Evolutionary conservation across 2,888 invertebrate species (phyloP).

Genomic region (Tigriopus californicus): DNA sequence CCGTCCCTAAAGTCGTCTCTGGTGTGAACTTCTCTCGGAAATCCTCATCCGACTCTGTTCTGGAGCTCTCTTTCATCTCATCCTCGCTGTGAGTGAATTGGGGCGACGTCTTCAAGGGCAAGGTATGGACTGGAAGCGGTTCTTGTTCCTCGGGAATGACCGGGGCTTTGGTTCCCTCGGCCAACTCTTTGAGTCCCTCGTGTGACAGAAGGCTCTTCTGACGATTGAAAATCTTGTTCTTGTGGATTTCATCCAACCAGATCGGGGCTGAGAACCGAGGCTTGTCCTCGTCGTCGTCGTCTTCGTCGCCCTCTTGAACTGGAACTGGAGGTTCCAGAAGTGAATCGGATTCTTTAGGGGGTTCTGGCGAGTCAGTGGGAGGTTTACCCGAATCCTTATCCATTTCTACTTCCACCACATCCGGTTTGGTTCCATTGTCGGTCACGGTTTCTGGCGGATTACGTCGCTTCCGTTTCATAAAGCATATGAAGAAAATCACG

Average conservation of each 20-base stretch:
- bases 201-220: slow-evolving; percentile 9
- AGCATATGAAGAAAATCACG: background rate
- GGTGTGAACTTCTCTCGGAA: background rate
- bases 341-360: too few species aligned
- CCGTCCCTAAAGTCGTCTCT: too few species aligned
- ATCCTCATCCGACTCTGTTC: slow-evolving; percentile 11
- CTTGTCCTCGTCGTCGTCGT: background rate
- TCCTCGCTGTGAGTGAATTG: background rate
- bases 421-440: too few species aligned
- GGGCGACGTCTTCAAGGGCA: background rate
- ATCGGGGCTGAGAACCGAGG: slow-evolving; percentile 4
- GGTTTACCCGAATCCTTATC: too few species aligned
- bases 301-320: background rate
- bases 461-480: background rate
- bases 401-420: too few species aligned
- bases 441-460: too few species aligned
- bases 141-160: background rate
- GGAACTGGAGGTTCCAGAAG: too few species aligned
- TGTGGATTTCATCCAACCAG: slow-evolving; percentile 14
- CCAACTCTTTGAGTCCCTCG: background rate
- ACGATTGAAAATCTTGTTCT: slow-evolving; percentile 11
- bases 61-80: slow-evolving; percentile 3
- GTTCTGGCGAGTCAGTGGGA: too few species aligned
- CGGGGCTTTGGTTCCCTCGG: background rate
- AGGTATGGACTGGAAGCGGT: too few species aligned